phyloP scores from a whole-genome alignment of 2,797 vertebrate species.

The Sebastiscus tertius region DNA sequence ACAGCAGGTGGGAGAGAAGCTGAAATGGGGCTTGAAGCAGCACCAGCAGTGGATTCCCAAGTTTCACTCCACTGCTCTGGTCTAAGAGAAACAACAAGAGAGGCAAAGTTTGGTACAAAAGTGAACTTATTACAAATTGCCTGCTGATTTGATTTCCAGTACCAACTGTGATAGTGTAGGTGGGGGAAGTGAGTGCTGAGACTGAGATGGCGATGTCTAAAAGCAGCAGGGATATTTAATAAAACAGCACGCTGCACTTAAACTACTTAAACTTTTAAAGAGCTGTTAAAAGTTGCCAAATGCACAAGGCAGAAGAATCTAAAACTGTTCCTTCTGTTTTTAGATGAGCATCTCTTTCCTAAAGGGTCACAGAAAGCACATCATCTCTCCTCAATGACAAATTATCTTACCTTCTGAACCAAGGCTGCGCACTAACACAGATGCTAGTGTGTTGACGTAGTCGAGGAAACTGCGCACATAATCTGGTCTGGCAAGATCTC shows the following conservation, averaged over 20 bases:
- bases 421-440: slow-evolving; percentile 88
- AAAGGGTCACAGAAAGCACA: background rate
- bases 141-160: background rate
- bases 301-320: background rate
- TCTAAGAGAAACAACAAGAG: slow-evolving; percentile 76
- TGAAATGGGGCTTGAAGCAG: slow-evolving; percentile 91
- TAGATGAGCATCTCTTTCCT: background rate
- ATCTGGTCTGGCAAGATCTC: slow-evolving; percentile 68
- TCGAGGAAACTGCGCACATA: slow-evolving; percentile 88
- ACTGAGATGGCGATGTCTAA: background rate
- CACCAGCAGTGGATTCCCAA: slow-evolving; percentile 93
- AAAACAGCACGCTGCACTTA: background rate
- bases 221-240: background rate
- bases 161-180: background rate
- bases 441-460: slow-evolving; percentile 89
- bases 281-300: background rate
- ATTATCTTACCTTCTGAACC: slow-evolving; percentile 87
- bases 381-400: background rate
- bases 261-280: background rate
- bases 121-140: background rate
- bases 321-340: background rate
- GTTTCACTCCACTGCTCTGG: slow-evolving; percentile 82
- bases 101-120: background rate
- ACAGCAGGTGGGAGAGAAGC: slow-evolving; percentile 91
- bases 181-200: background rate